Evolutionary conservation across 23 tunicate species (phyloP).

Genomic region (Botrylloides violaceus): DNA sequence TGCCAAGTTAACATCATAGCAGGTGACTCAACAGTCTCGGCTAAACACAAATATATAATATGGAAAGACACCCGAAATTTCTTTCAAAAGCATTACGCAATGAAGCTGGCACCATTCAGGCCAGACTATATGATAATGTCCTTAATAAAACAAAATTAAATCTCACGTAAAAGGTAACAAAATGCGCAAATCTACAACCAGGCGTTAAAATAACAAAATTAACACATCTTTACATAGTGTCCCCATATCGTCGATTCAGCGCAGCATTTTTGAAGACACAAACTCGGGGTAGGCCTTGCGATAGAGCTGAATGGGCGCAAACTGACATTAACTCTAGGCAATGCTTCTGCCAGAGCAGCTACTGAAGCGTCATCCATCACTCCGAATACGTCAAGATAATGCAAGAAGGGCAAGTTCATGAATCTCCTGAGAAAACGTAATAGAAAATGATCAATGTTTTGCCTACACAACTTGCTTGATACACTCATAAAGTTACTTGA

Average conservation of each 20-base stretch:
- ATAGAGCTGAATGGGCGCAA: slow-evolving; percentile 77
- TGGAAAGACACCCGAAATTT: too few species aligned
- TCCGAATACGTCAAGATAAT: slow-evolving; percentile 85
- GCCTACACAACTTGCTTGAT: too few species aligned
- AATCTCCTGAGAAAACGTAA: slow-evolving; percentile 35
- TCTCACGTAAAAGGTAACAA: too few species aligned
- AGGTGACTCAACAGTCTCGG: too few species aligned
- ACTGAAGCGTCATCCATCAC: slow-evolving; percentile 83
- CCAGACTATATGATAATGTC: too few species aligned
- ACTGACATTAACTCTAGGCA: slow-evolving; percentile 61
- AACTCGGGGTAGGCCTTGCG: slow-evolving; percentile 49
- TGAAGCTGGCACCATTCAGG: too few species aligned
- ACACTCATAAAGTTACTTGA: too few species aligned
- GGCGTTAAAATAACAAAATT: too few species aligned
- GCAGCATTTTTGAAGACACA: not conserved
- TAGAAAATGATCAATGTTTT: too few species aligned
- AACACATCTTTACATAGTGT: slow-evolving; percentile 9
- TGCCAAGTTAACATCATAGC: too few species aligned
- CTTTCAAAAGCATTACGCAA: too few species aligned
- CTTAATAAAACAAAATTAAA: not conserved
- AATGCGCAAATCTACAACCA: not conserved
- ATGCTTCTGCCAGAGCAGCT: slow-evolving; percentile 40
- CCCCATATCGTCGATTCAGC: slow-evolving; percentile 16
- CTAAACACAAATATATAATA: too few species aligned
- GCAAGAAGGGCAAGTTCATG: slow-evolving; percentile 45